phyloP scores from a whole-genome alignment of 2,797 vertebrate genomes.

The Amblyraja radiata region DNA sequence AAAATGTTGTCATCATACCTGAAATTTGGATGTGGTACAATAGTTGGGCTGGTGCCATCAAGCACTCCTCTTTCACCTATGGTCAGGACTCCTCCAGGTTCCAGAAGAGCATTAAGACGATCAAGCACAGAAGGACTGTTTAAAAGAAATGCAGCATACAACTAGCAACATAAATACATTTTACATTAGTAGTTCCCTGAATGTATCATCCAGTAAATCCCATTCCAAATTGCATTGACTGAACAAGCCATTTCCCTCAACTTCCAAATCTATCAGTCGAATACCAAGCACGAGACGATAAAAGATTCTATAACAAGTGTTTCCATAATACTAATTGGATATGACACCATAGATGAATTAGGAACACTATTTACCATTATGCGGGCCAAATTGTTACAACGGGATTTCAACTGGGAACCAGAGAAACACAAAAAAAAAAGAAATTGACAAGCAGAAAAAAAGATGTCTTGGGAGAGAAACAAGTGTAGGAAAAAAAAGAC shows the following conservation, averaged over 20 bases:
- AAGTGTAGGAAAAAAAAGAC: too few species aligned
- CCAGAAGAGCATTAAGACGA: slow-evolving; percentile 88
- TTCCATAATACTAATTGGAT: too few species aligned
- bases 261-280: background rate
- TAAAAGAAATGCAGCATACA: background rate
- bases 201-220: background rate
- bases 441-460: too few species aligned
- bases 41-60: slow-evolving; percentile 74
- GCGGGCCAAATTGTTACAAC: too few species aligned
- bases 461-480: too few species aligned
- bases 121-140: slow-evolving; percentile 90
- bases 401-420: too few species aligned
- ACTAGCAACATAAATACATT: background rate
- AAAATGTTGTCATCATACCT: slow-evolving; percentile 60
- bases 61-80: slow-evolving; percentile 88
- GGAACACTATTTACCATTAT: too few species aligned
- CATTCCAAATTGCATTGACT: background rate
- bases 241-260: background rate
- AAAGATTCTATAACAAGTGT: too few species aligned
- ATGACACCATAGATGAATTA: too few species aligned
- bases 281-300: background rate
- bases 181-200: background rate
- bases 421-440: too few species aligned
- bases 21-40: slow-evolving; percentile 87
- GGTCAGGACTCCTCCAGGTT: slow-evolving; percentile 82